phyloP scores from a whole-genome alignment of 2,113 vertebrate species.

The Malurus melanocephalus region DNA sequence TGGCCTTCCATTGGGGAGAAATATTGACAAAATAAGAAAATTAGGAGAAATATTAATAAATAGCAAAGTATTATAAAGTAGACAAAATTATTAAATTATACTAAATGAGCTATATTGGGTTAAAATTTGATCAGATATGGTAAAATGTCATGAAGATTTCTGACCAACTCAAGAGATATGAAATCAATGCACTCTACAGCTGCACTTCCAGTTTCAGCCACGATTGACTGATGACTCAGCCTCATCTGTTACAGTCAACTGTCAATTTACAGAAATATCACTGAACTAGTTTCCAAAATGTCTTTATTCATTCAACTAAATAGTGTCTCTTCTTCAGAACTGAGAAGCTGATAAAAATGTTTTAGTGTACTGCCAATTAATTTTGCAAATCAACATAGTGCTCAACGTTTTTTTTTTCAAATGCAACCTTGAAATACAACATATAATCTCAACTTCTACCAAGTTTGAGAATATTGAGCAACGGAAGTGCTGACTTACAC shows the following conservation, averaged over 20 bases:
- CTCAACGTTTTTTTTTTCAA: not conserved
- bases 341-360: not conserved
- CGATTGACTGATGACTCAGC: conserved; percentile 17
- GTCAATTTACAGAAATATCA: conserved; percentile 28
- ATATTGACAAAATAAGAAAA: not conserved
- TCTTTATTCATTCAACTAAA: not conserved
- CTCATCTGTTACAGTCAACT: conserved; percentile 5
- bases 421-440: not conserved
- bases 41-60: not conserved
- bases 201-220: not conserved
- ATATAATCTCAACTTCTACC: not conserved
- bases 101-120: not conserved
- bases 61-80: not conserved
- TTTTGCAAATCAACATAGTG: not conserved
- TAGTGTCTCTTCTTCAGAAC: not conserved
- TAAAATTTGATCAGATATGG: not conserved
- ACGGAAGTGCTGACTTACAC: not conserved
- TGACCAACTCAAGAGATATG: not conserved
- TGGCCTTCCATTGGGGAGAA: not conserved
- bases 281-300: conserved; percentile 23
- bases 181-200: not conserved
- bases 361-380: not conserved
- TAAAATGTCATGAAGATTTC: not conserved
- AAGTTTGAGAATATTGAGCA: not conserved
- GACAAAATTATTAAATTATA: not conserved